These are phyloP conservation scores for Platygyra sinensis DNA, from an alignment of 64 coral and sea anemone species.

Conservation along the genomic window DNA sequence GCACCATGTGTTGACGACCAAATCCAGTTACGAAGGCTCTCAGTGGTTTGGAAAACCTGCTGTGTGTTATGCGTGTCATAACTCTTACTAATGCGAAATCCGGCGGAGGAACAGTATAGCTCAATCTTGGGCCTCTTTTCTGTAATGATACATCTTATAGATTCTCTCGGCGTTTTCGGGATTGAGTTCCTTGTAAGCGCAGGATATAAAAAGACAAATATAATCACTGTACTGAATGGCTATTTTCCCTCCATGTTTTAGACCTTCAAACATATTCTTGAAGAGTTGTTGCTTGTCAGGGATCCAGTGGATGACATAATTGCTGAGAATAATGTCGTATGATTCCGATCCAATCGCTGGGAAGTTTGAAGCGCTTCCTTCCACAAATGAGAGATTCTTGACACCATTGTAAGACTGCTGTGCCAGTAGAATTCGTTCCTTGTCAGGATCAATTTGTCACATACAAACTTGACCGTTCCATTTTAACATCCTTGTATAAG, in stretches of 20 bases:
- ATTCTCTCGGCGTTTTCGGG: not conserved
- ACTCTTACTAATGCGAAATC: slow-evolving; percentile 5
- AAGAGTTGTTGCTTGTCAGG: no score
- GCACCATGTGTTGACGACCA: not conserved
- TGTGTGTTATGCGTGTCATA: not conserved
- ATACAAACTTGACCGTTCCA: no score
- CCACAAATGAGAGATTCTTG: slow-evolving; percentile 1
- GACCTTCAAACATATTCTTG: no score
- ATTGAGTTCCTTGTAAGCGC: not conserved
- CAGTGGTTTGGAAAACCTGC: not conserved
- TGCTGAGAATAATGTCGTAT: slow-evolving; percentile 32
- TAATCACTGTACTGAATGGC: no score
- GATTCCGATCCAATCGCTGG: not conserved
- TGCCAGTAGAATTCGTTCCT: slow-evolving; percentile 2
- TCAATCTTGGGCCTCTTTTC: not conserved
- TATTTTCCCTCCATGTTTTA: no score
- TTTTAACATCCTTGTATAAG: no score
- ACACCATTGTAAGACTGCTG: not conserved
- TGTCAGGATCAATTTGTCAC: no score
- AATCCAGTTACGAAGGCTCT: not conserved
- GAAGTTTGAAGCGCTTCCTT: slow-evolving; percentile 16
- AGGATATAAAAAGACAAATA: no score
- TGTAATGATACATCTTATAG: not conserved
- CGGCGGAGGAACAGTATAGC: not conserved
- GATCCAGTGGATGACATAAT: not conserved